phyloP scores from a whole-genome alignment of 2,113 vertebrate species.

The Halichoerus grypus region DNA sequence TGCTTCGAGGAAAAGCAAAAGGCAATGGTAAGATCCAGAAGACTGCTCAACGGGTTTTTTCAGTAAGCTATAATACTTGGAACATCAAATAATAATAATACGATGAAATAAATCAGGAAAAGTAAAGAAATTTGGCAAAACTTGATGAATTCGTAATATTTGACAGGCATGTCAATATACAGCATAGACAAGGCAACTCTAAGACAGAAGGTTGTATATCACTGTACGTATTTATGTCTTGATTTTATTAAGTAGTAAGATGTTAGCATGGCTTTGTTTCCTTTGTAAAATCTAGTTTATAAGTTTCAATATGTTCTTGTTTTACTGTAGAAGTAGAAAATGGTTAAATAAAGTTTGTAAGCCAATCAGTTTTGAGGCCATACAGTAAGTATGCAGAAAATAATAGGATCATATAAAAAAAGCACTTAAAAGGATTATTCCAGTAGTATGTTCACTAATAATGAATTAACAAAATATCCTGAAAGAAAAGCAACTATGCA shows the following conservation, averaged over 20 bases:
- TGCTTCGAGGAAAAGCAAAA: not conserved
- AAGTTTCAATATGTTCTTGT: not conserved
- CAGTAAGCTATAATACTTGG: not conserved
- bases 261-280: not conserved
- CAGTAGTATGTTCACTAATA: not conserved
- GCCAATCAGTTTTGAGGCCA: not conserved
- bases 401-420: not conserved
- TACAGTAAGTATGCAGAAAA: not conserved
- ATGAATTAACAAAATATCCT: not conserved
- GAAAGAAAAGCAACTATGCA: not conserved
- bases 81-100: not conserved
- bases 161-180: not conserved
- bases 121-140: not conserved
- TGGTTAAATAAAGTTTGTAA: not conserved
- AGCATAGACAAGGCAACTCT: not conserved
- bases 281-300: not conserved
- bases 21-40: not conserved
- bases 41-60: not conserved
- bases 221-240: not conserved
- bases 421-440: not conserved
- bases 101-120: not conserved
- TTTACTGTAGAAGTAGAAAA: not conserved
- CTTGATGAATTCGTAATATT: not conserved
- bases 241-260: not conserved
- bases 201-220: not conserved